phyloP scores from a whole-genome alignment of 2,797 vertebrate species.

The Emydoidea blandingii region DNA sequence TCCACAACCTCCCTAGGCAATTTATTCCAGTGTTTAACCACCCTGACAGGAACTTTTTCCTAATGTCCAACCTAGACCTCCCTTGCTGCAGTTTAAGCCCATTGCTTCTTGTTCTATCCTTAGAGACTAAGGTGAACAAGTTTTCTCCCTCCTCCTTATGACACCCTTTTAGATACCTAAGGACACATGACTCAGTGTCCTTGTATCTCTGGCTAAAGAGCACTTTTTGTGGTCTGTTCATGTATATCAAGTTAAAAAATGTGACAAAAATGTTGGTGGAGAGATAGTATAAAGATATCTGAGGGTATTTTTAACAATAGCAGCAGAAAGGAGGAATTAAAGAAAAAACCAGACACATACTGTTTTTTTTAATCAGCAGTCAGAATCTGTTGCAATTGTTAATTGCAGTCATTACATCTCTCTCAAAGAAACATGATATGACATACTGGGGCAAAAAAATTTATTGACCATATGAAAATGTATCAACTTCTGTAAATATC shows the following conservation, averaged over 20 bases:
- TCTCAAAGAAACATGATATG: neutral
- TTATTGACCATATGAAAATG: neutral
- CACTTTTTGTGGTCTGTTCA: neutral
- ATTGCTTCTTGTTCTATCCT: too few species aligned
- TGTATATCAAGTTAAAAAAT: neutral
- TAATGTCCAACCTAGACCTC: too few species aligned
- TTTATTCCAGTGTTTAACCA: too few species aligned
- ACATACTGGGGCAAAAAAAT: neutral
- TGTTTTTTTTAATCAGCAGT: neutral
- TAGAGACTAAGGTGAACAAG: too few species aligned
- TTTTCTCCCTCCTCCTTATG: too few species aligned
- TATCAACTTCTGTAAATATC: neutral
- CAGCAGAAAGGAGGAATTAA: neutral
- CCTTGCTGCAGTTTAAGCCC: too few species aligned
- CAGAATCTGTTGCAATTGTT: neutral
- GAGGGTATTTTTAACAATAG: neutral
- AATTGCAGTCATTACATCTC: neutral
- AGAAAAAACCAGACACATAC: neutral
- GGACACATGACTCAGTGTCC: neutral
- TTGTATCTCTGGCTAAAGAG: neutral
- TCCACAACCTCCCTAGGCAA: too few species aligned
- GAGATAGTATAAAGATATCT: neutral
- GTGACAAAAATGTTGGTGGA: neutral
- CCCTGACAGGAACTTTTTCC: too few species aligned
- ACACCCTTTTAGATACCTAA: too few species aligned